Evolutionary conservation across 1,140 invertebrate species (phyloP), one percentile per base, ranked within the genome.

Genomic region (Phortica variegata): DNA sequence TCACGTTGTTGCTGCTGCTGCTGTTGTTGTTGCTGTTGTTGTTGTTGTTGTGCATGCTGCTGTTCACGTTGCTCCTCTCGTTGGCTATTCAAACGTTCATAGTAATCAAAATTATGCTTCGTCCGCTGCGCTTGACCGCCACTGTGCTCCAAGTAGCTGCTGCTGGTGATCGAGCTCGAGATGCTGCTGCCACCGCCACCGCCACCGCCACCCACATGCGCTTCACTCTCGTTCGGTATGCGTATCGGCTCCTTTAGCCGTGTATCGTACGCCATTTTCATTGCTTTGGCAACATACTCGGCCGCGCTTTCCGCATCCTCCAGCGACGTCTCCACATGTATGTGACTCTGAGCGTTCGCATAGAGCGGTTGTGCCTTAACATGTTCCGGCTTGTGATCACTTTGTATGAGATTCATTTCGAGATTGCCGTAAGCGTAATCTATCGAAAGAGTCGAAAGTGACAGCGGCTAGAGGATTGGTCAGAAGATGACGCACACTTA

Each of bases 221-320:
- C 13, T 34, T 9, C 19, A 19, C 31, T 23, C 15, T 31, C 6
- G 17, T 38, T 38, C 43, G 55, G 20, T 9, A 48, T 52, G 38
- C 32, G 54, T 21, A 62, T 50, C 5, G 51, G 60, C 18, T 73
- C 63, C 20, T 62, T 60, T n/a, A 55, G 43, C 13, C 61, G 44
- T 26, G 51, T 44, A 21, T 59, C 59, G 39, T 73, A 74, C 13
- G 63, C 63, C 54, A 72, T 23, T 33, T 73, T 60, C 48, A 75
- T 66, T 37, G 72, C 72, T 54, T 73, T 75, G 15, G 55, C 60
- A 38, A 75, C 72, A 36, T 75, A 75, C 39, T 75, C 72, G 4
- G 63, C 72, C 4, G 72, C 72, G 10, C 68, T 68, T 40, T 65
- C 54, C 1, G 72, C 60, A 13, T 75, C 72, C 37, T 75, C 71